Conservation (phyloP, 1,140 invertebrate genomes). For the Brachionus koreanus region DNA sequence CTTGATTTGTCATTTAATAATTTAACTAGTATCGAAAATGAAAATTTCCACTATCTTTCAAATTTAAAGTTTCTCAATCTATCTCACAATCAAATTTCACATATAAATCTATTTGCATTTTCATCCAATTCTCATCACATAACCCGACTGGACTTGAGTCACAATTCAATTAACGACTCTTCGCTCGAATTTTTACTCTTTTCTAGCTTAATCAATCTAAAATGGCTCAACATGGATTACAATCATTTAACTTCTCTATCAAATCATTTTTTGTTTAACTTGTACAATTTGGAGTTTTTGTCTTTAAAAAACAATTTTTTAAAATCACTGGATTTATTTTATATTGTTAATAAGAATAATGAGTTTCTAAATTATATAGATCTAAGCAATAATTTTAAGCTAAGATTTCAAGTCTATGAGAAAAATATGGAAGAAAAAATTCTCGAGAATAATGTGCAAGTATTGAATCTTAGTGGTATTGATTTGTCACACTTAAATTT, state of each 20-base stretch:
- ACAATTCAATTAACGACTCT: not conserved
- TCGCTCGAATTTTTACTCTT: constrained; percentile 17
- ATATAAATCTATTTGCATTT: not conserved
- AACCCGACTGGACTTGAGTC: not conserved
- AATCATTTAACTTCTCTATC: not conserved
- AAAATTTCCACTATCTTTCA: not conserved
- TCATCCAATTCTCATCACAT: not conserved
- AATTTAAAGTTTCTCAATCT: not conserved
- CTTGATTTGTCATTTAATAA: not conserved
- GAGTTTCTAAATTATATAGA: not conserved
- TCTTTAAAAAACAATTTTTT: not conserved
- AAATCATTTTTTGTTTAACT: constrained; percentile 12
- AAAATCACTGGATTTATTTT: constrained; percentile 1
- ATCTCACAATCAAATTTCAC: constrained; percentile 14
- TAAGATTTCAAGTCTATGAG: not conserved
- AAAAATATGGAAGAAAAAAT: not conserved
- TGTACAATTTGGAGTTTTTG: not conserved
- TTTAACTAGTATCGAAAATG: not conserved
- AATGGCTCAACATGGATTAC: not conserved
- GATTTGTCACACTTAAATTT: constrained; percentile 18
- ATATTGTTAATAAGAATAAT: constrained; percentile 21
- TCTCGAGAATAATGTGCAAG: not conserved
- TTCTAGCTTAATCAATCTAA: constrained; percentile 5
- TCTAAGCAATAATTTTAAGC: not conserved
- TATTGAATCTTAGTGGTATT: not conserved